These are phyloP conservation scores for Ceyx margarethae DNA, from an alignment of 2,113 vertebrate species.

Conservation along the genomic window DNA sequence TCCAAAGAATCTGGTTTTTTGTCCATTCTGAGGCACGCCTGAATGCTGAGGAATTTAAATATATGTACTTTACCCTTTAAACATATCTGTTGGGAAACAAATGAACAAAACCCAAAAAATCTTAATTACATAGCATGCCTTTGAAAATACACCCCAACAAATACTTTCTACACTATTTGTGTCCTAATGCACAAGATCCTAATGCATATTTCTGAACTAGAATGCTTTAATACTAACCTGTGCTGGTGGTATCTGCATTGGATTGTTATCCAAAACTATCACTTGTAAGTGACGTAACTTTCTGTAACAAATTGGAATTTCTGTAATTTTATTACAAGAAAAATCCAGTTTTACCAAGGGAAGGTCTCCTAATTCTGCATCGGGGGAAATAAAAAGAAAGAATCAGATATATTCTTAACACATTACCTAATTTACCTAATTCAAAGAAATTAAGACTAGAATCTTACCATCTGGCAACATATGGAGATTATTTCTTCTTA, in stretches of 20 bases:
- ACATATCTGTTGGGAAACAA: conserved; percentile 86
- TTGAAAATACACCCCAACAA: background rate
- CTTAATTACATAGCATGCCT: background rate
- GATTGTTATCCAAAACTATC: conserved; percentile 96
- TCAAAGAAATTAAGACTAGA: background rate
- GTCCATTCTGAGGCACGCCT: conserved; percentile 90
- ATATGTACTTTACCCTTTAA: conserved; percentile 98
- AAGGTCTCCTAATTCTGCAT: conserved; percentile 89
- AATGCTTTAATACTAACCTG: conserved; percentile 81
- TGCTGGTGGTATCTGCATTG: conserved; percentile 95
- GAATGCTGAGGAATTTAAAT: conserved; percentile 97
- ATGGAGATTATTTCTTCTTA: conserved; percentile 96
- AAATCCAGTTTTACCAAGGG: conserved; percentile 96
- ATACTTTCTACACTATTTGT: background rate
- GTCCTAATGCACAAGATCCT: background rate
- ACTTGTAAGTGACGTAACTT: conserved; percentile 93
- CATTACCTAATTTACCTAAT: background rate
- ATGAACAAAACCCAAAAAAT: background rate
- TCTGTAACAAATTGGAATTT: conserved; percentile 92
- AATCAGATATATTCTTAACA: conserved; percentile 6
- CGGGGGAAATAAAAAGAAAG: conserved; percentile 10
- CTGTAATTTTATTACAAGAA: conserved; percentile 98
- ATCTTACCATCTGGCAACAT: conserved; percentile 91
- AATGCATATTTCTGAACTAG: background rate
- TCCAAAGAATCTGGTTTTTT: conserved; percentile 98